Evolutionary conservation across 2,797 vertebrate genomes (phyloP).

Genomic region (Ctenosaura bakeri): DNA sequence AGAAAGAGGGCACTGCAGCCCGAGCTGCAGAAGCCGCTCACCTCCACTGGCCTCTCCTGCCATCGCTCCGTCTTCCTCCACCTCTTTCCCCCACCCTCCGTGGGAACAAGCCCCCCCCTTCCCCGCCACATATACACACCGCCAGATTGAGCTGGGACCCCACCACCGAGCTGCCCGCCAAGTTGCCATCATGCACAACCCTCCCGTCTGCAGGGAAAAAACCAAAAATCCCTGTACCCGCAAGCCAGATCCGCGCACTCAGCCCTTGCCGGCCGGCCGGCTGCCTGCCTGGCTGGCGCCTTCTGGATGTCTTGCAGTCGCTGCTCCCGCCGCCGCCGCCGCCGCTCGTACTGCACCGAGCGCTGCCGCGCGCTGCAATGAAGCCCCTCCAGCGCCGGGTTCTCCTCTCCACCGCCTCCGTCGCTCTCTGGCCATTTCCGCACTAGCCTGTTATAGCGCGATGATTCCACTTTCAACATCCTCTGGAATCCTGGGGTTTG

Average conservation of each 20-base stretch:
- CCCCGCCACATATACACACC: too few species aligned
- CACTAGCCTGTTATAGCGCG: too few species aligned
- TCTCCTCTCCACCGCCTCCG: not conserved
- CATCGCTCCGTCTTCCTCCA: too few species aligned
- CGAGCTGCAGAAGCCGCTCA: not conserved
- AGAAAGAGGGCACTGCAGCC: slow-evolving; percentile 28
- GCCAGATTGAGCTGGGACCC: too few species aligned
- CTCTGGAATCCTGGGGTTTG: too few species aligned
- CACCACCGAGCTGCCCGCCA: too few species aligned
- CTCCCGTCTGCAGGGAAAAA: too few species aligned
- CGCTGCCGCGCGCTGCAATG: slow-evolving; percentile 3
- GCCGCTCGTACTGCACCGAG: not conserved
- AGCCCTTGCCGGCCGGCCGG: not conserved
- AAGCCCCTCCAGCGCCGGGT: not conserved
- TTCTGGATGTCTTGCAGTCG: not conserved
- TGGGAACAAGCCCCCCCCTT: not conserved
- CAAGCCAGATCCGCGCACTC: not conserved
- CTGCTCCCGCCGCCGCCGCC: not conserved
- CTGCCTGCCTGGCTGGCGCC: too few species aligned
- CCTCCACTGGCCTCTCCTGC: not conserved
- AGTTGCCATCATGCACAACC: too few species aligned
- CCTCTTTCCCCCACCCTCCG: not conserved
- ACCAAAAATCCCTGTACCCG: too few species aligned
- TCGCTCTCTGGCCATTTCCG: too few species aligned
- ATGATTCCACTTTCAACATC: too few species aligned